phyloP scores from a whole-genome alignment of 1,140 invertebrate genomes.

The Panagrolaimus sp. region DNA sequence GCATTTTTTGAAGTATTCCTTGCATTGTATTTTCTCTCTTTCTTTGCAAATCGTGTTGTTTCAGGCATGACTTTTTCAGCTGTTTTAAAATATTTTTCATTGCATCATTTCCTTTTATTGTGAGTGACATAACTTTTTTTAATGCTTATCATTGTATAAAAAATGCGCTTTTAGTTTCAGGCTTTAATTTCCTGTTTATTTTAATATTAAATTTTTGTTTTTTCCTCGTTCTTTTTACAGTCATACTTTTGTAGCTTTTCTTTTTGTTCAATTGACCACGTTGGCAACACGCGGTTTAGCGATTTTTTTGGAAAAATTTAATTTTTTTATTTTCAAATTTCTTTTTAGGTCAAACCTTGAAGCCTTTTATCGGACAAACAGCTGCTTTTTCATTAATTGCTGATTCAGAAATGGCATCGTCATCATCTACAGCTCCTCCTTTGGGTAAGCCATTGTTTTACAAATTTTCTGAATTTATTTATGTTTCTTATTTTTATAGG shows the following conservation, averaged over 20 bases:
- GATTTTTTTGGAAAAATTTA: no score
- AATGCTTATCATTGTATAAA: no score
- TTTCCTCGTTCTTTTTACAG: neutral
- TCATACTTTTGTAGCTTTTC: neutral
- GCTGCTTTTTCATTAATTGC: constrained; percentile 8
- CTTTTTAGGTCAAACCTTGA: constrained; percentile 9
- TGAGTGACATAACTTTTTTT: no score
- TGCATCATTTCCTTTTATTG: no score
- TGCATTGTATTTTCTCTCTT: no score
- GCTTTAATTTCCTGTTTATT: neutral
- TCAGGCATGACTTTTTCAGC: no score
- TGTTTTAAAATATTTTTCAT: no score
- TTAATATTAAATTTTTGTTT: constrained; percentile 1
- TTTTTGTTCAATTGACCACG: neutral
- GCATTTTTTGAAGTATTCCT: no score
- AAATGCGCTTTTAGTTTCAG: neutral
- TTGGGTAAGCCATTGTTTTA: neutral
- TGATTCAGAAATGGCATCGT: constrained; percentile 2
- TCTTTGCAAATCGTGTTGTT: no score
- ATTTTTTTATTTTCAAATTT: neutral
- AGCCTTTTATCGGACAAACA: constrained; percentile 1
- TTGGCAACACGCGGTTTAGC: no score
- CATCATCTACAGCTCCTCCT: neutral
- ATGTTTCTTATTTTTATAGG: neutral
- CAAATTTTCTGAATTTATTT: neutral